Percentiles rank a stretch among this genome's conserved stretches.
Evolutionary conservation across 2,113 vertebrate genomes (phyloP).

Genomic region (Kryptolebias marmoratus): DNA sequence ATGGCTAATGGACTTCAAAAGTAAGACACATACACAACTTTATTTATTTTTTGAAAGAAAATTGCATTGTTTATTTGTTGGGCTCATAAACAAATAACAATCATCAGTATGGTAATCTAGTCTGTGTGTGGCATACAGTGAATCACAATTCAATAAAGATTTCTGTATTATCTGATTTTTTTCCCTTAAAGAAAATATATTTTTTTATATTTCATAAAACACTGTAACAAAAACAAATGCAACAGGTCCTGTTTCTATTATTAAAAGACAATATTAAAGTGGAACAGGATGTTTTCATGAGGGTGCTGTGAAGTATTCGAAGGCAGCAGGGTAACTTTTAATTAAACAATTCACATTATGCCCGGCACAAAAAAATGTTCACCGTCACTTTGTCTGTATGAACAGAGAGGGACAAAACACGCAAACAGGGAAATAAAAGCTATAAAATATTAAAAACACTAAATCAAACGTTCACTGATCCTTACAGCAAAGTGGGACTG

Average conservation of each 20-base stretch:
- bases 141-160: background rate
- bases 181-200: constrained; percentile 13
- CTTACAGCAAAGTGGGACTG: constrained; percentile 11
- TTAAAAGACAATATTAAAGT: constrained; percentile 1
- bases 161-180: constrained; percentile 2
- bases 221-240: no score
- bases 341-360: constrained; percentile 11
- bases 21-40: background rate
- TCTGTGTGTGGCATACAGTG: background rate
- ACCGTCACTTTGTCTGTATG: constrained; percentile 1
- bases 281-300: constrained; percentile 10
- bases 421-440: constrained; percentile 1
- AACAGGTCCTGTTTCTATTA: background rate
- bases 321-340: constrained; percentile 4
- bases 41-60: background rate
- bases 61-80: constrained; percentile 40
- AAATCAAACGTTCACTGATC: constrained; percentile 28
- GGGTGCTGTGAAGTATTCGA: background rate
- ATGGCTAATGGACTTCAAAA: background rate
- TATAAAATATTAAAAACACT: constrained; percentile 1
- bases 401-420: constrained; percentile 6
- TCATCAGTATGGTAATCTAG: no score
- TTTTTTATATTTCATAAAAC: background rate
- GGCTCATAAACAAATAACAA: constrained; percentile 33
- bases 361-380: background rate